These are phyloP conservation scores for Anneissia japonica DNA, from an alignment of 35 echinoderm and acorn worm genomes.

Conservation along the genomic window DNA sequence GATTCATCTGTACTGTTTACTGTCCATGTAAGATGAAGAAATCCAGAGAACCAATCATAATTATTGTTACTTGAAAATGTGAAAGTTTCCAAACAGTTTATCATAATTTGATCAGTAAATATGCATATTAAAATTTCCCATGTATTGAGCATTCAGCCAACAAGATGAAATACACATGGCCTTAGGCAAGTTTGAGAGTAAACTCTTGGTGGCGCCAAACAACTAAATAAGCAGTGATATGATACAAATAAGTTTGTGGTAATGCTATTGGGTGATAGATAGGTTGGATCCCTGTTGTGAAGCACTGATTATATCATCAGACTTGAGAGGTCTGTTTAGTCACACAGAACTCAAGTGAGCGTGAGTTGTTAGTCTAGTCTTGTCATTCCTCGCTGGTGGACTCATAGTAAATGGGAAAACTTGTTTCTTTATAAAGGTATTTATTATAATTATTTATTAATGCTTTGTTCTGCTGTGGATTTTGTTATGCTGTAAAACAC, in stretches of 20 bases:
- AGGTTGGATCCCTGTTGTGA: conserved; percentile 1
- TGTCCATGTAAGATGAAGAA: background rate
- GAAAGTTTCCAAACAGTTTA: background rate
- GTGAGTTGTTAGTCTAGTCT: background rate
- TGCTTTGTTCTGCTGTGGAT: too few relatives aligned
- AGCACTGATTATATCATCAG: background rate
- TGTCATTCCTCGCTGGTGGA: background rate
- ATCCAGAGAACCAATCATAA: background rate
- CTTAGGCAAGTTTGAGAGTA: background rate
- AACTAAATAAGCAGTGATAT: background rate
- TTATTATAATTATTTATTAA: too few relatives aligned
- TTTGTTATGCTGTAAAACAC: background rate
- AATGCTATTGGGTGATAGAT: background rate
- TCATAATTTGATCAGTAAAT: background rate
- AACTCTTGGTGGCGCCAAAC: background rate
- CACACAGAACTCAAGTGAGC: background rate
- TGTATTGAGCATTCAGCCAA: background rate
- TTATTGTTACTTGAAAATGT: background rate
- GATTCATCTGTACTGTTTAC: too few relatives aligned
- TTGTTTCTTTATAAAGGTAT: background rate
- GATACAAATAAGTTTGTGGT: background rate
- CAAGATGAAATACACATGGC: background rate
- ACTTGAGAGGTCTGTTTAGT: background rate
- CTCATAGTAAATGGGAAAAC: background rate
- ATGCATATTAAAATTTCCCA: conserved; percentile 2